Evolutionary conservation across 1,140 invertebrate species (phyloP), one percentile per base, ranked within the genome.

Genomic region (Drosophila insularis): DNA sequence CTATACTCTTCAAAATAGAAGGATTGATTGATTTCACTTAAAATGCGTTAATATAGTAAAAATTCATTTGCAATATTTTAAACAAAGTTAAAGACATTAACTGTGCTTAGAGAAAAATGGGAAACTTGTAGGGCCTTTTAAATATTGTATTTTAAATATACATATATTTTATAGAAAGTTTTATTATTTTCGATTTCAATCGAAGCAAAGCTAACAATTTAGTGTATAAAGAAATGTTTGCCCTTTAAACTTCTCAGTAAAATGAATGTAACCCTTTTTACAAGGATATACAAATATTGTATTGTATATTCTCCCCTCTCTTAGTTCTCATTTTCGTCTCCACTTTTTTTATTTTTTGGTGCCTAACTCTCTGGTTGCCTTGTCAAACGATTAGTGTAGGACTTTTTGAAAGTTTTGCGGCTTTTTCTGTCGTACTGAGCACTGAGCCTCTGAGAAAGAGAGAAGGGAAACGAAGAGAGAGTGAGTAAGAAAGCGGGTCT

Each of bases 341-440:
- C 17, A 11, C 43, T n/a, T 21, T 68, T 21, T 32, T 1, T 40
- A 8, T 53, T 23, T 39, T 14, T 63, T 17, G 14, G 1, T 11
- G 43, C 17, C 43, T 50, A 46, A 46, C 43, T 50, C 17, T 50
- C 17, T 50, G 43, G 37, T 23, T 37, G 60, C 54, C 55, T 70
- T 76, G 74, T 78, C 70, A 58, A 72, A 63, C 81, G 81, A 86
- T 86, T 86, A 86, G 81, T 87, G 82, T 67, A 59, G 82, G 72
- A 86, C 77, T 50, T 87, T 77, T 81, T 43, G 19, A 87, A 86
- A 86, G 78, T 86, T 86, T 68, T 86, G 81, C 82, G 82, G 82
- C 75, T 86, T 81, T 81, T 50, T 50, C 17, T 50, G 43, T 50
- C 43, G 43, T 17, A 50, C 43, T 21, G 43, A 50, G 19, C 19